A percentile compares a stretch with the other conserved stretches of the same genome.
These are phyloP conservation scores for Yponomeuta evonymella DNA, from an alignment of 2,888 invertebrate genomes.

Conservation along the genomic window DNA sequence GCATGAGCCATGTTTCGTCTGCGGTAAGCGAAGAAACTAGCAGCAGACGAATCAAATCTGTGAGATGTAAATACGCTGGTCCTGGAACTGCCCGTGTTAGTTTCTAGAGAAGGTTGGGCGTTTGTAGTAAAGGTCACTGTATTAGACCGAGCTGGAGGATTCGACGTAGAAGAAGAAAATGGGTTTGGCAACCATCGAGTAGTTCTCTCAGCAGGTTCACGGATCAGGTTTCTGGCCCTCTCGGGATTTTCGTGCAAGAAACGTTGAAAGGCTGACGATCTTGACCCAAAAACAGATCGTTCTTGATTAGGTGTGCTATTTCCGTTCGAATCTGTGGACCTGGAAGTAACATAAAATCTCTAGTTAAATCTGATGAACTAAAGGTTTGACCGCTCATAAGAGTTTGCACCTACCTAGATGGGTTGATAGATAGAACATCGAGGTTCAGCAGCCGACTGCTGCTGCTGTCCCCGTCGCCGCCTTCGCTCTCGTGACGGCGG, in stretches of 20 bases:
- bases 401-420: constrained; percentile 35
- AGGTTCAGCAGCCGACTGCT: constrained; percentile 52
- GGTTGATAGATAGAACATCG: constrained; percentile 54
- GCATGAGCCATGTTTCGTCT: constrained; percentile 32
- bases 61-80: constrained; percentile 59
- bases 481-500: constrained; percentile 34
- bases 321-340: constrained; percentile 13
- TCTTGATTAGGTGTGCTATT: neutral
- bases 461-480: constrained; percentile 36
- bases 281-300: constrained; percentile 35
- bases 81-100: constrained; percentile 43
- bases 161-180: constrained; percentile 46
- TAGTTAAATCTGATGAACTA: neutral
- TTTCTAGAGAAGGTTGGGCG: constrained; percentile 26
- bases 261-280: constrained; percentile 63
- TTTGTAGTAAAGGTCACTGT: constrained; percentile 35
- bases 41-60: constrained; percentile 35
- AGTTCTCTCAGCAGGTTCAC: constrained; percentile 45
- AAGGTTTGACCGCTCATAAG: neutral
- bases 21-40: constrained; percentile 36
- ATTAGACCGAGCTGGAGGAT: constrained; percentile 29
- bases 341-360: constrained; percentile 7
- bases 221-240: constrained; percentile 29
- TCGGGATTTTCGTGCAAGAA: constrained; percentile 34
- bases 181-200: constrained; percentile 58